A percentile compares a stretch with the other conserved stretches of the same genome.
phyloP scores from a whole-genome alignment of 2,888 invertebrate genomes.

The Teleogryllus oceanicus region DNA sequence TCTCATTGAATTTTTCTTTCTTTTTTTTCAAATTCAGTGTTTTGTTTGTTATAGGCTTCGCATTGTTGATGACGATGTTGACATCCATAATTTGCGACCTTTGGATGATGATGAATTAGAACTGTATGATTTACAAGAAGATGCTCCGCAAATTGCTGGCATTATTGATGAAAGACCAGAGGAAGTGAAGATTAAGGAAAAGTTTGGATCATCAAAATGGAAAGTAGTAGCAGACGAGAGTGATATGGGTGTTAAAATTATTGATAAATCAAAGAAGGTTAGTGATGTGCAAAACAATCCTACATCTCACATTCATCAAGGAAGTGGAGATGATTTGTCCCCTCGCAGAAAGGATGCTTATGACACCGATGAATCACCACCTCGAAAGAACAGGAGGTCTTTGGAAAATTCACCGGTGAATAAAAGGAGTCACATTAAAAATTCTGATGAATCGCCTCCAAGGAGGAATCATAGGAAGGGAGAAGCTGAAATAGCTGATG shows the following conservation, averaged over 20 bases:
- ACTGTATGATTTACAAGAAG: constrained; percentile 71
- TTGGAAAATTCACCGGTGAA: neutral
- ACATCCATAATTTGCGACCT: constrained; percentile 58
- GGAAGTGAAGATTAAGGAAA: constrained; percentile 50
- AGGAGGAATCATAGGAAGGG: neutral
- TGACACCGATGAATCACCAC: constrained; percentile 44
- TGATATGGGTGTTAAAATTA: constrained; percentile 35
- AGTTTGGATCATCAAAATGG: constrained; percentile 37
- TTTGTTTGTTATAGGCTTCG: constrained; percentile 60
- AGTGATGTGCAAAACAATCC: neutral
- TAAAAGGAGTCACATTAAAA: constrained; percentile 32
- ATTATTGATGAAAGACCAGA: constrained; percentile 78
- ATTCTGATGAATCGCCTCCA: neutral
- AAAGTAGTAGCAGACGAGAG: constrained; percentile 36
- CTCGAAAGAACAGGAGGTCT: constrained; percentile 26
- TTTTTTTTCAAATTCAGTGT: constrained; percentile 35
- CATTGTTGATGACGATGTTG: constrained; percentile 83
- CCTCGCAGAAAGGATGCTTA: constrained; percentile 37
- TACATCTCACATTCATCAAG: constrained; percentile 32
- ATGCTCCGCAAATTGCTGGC: constrained; percentile 86
- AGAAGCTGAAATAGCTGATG: too few species aligned
- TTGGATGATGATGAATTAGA: constrained; percentile 63
- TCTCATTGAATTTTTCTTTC: neutral
- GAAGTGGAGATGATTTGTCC: constrained; percentile 40
- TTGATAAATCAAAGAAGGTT: constrained; percentile 24